A percentile compares a stretch with the other conserved stretches of the same genome.
These are phyloP conservation scores for Oxyteleia sp. DNA, from an alignment of 2,888 invertebrate species.

Conservation along the genomic window DNA sequence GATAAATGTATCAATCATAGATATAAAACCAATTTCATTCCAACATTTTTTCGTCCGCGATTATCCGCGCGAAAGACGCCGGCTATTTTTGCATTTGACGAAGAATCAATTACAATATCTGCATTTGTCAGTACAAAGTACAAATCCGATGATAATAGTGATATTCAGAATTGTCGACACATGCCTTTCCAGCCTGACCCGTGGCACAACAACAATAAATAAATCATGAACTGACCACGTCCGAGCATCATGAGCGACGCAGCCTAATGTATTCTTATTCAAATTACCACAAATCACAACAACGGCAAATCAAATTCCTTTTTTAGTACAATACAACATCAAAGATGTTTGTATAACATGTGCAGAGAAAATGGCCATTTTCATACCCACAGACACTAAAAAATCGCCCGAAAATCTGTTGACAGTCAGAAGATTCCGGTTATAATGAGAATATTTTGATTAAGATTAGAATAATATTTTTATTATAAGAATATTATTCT, in stretches of 20 bases:
- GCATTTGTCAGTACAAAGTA: constrained; percentile 38
- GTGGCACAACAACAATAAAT: constrained; percentile 27
- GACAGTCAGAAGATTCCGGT: too few relatives aligned
- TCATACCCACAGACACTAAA: too few relatives aligned
- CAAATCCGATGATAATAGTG: constrained; percentile 33
- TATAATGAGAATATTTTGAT: too few relatives aligned
- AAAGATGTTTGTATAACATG: too few relatives aligned
- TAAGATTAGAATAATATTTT: too few relatives aligned
- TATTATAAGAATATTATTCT: too few relatives aligned
- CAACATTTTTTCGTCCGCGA: background rate
- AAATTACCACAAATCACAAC: background rate
- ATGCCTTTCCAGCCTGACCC: constrained; percentile 29
- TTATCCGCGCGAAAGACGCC: background rate
- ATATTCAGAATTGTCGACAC: constrained; percentile 38
- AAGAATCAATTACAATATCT: constrained; percentile 39
- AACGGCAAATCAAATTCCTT: background rate
- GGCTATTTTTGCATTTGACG: constrained; percentile 18
- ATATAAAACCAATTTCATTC: constrained; percentile 11
- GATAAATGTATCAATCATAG: constrained; percentile 37
- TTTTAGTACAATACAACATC: too few relatives aligned
- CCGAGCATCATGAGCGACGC: background rate
- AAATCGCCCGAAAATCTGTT: too few relatives aligned
- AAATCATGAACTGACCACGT: constrained; percentile 18
- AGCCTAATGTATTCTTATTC: constrained; percentile 1
- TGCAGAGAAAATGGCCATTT: too few relatives aligned